phyloP scores from a whole-genome alignment of 2,113 vertebrate species.

The Cottus gobio region DNA sequence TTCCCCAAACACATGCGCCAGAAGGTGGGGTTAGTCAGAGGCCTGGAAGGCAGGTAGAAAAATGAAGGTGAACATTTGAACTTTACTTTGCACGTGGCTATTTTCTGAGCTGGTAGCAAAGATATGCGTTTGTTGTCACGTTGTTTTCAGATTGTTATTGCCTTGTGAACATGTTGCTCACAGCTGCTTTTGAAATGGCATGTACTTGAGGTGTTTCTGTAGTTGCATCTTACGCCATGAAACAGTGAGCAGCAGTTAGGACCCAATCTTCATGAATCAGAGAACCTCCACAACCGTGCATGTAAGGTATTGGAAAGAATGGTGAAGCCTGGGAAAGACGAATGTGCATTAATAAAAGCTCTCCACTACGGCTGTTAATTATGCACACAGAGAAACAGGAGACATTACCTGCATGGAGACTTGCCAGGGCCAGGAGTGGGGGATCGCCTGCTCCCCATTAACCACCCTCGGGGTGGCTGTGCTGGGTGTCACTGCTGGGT shows the following conservation, averaged over 20 bases:
- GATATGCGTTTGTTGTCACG: not conserved
- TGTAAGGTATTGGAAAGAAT: slow-evolving; percentile 42
- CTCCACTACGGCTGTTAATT: not conserved
- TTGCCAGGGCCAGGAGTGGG: slow-evolving; percentile 84
- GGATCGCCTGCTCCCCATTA: slow-evolving; percentile 74
- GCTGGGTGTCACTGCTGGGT: slow-evolving; percentile 65
- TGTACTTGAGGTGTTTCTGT: not conserved
- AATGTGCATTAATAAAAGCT: not conserved
- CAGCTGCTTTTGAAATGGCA: not conserved
- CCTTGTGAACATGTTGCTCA: not conserved
- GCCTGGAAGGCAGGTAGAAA: slow-evolving; percentile 29
- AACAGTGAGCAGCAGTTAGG: slow-evolving; percentile 84
- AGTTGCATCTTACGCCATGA: slow-evolving; percentile 69
- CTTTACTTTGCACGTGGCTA: not conserved
- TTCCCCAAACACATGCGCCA: slow-evolving; percentile 82
- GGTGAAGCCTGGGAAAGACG: slow-evolving; percentile 58
- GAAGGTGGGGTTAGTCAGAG: slow-evolving; percentile 42
- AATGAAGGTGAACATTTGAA: not conserved
- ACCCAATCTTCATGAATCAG: slow-evolving; percentile 83
- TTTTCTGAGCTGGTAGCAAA: not conserved
- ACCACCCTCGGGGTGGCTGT: slow-evolving; percentile 65
- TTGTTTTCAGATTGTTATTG: not conserved
- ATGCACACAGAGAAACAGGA: not conserved
- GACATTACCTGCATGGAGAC: slow-evolving; percentile 83
- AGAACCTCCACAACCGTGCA: slow-evolving; percentile 81